phyloP scores from a whole-genome alignment of 2,113 vertebrate species.

The Melanerpes aurifrons region DNA sequence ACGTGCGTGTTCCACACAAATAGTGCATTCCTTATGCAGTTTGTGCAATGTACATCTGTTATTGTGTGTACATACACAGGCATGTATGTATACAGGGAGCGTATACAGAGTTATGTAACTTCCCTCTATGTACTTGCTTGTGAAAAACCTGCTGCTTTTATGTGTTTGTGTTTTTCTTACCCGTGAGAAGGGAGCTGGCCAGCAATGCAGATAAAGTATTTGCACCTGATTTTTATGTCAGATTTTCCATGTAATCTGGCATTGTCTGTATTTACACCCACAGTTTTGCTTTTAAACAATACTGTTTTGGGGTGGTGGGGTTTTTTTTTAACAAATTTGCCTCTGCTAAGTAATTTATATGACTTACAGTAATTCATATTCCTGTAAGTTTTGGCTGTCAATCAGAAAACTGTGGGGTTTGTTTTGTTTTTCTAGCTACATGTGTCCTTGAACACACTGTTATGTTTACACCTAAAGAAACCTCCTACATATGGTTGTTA shows the following conservation, averaged over 20 bases:
- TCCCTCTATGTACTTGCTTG: neutral
- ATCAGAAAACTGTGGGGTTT: neutral
- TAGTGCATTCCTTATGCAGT: neutral
- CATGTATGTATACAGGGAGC: neutral
- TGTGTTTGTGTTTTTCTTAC: neutral
- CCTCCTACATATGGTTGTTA: neutral
- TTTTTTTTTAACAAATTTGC: neutral
- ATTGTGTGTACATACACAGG: neutral
- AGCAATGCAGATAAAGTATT: neutral
- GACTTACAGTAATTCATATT: neutral
- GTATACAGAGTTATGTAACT: neutral
- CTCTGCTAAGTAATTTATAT: neutral
- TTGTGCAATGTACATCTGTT: neutral
- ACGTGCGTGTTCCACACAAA: neutral
- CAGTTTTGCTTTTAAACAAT: neutral
- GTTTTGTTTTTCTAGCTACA: neutral
- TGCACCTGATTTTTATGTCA: neutral
- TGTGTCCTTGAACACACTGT: neutral
- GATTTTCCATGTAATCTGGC: neutral
- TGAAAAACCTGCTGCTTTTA: slow-evolving; percentile 32
- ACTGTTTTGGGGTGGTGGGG: neutral
- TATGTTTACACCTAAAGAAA: neutral
- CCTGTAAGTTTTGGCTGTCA: neutral
- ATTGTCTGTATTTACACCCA: slow-evolving; percentile 1
- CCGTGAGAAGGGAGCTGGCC: neutral